Conservation (phyloP, 2,888 invertebrate species). For the Slavum lentiscoides region DNA sequence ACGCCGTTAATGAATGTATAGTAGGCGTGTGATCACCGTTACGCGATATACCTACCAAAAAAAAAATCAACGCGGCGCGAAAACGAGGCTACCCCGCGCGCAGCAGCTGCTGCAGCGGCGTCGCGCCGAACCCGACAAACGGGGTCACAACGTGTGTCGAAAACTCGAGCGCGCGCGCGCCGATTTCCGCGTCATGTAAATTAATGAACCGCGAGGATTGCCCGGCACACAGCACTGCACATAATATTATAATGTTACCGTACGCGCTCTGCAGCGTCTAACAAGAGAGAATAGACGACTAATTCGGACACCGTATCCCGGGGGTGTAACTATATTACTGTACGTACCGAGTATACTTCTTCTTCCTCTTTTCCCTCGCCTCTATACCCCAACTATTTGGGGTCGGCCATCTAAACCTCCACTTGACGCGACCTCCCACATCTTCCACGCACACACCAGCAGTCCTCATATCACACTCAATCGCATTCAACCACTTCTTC, state of each 20-base stretch:
- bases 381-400: no score
- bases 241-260: no score
- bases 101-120: no score
- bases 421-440: no score
- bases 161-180: neutral
- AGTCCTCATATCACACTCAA: no score
- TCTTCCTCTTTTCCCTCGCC: no score
- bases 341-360: no score
- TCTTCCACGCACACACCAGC: no score
- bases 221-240: neutral
- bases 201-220: conserved; percentile 37
- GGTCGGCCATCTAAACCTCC: neutral
- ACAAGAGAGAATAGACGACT: conserved; percentile 30
- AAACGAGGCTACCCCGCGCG: conserved; percentile 19
- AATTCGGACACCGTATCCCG: conserved; percentile 34
- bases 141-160: conserved; percentile 12
- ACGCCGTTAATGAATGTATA: no score
- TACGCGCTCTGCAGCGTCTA: no score
- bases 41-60: neutral
- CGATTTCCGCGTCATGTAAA: conserved; percentile 46
- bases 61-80: conserved; percentile 20
- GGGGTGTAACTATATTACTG: conserved; percentile 18
- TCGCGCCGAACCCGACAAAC: neutral
- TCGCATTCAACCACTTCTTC: no score
- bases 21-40: neutral